These are phyloP conservation scores for Andrena trimmerana DNA, from an alignment of 2,888 invertebrate genomes.

Conservation along the genomic window DNA sequence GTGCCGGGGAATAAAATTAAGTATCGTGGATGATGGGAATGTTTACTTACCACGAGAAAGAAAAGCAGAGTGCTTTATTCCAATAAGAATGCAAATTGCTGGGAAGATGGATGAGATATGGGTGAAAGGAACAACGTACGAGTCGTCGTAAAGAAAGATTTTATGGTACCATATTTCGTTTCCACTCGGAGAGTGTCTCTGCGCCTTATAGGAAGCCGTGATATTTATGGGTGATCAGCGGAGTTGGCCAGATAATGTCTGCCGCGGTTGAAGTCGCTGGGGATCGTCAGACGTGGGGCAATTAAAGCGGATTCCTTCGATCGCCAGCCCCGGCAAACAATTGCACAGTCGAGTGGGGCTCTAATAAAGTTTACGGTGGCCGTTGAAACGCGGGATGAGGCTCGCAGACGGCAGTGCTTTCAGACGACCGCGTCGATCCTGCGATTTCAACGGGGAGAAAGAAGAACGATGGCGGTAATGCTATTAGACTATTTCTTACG, in stretches of 20 bases:
- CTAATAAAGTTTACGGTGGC: constrained; percentile 6
- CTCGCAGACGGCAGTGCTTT: not conserved
- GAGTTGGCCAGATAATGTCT: not conserved
- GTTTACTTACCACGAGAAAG: not conserved
- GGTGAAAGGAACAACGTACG: too few relatives aligned
- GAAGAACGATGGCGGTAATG: constrained; percentile 27
- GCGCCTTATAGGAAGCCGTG: not conserved
- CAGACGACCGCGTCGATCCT: not conserved
- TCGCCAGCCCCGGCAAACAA: not conserved
- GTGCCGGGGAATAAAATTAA: not conserved
- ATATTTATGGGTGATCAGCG: constrained; percentile 16
- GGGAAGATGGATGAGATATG: not conserved
- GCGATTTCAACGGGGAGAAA: constrained; percentile 16
- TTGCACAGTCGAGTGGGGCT: not conserved
- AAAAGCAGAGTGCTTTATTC: not conserved
- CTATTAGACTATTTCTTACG: constrained; percentile 53
- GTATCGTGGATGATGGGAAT: not conserved
- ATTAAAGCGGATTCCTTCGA: not conserved
- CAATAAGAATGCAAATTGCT: not conserved
- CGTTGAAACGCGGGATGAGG: not conserved
- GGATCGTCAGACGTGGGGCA: not conserved
- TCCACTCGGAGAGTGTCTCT: not conserved
- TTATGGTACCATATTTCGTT: constrained; percentile 17
- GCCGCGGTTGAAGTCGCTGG: not conserved
- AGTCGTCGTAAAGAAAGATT: constrained; percentile 18